Evolutionary conservation across 92 coral and sea anemone species (phyloP).

Genomic region (Bergia sp.): DNA sequence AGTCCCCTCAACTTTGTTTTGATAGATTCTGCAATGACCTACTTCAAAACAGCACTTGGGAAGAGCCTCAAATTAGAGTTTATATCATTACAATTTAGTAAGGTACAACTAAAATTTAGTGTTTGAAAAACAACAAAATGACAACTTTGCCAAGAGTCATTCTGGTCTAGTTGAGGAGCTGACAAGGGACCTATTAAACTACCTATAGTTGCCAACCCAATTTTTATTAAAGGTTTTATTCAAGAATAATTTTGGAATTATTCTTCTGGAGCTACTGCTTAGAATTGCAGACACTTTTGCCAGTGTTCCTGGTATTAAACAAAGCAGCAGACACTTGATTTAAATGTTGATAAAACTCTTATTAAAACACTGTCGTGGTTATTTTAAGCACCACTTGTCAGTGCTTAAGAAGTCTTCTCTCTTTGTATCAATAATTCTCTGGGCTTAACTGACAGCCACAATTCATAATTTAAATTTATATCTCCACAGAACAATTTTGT

Average conservation of each 20-base stretch:
- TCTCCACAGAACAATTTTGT: too few species aligned
- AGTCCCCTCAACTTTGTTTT: background rate
- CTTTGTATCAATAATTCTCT: too few species aligned
- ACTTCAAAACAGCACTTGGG: too few species aligned
- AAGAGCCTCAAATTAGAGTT: too few species aligned
- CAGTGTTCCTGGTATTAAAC: background rate
- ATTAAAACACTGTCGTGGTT: too few species aligned
- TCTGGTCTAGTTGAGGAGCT: too few species aligned
- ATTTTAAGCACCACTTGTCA: background rate
- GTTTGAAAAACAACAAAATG: background rate
- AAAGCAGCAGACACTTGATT: background rate
- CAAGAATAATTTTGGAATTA: too few species aligned
- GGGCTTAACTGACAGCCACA: background rate
- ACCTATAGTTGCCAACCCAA: background rate
- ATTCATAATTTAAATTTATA: too few species aligned
- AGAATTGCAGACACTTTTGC: background rate
- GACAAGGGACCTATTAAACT: too few species aligned
- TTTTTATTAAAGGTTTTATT: background rate
- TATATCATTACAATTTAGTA: background rate
- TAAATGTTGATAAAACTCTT: background rate
- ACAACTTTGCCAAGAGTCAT: background rate
- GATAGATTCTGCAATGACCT: background rate
- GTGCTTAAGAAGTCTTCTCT: background rate
- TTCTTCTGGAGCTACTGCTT: too few species aligned
- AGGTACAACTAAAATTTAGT: background rate